These are phyloP conservation scores for Acanthosoma haemorrhoidale DNA, from an alignment of 2,888 invertebrate species.

Conservation along the genomic window DNA sequence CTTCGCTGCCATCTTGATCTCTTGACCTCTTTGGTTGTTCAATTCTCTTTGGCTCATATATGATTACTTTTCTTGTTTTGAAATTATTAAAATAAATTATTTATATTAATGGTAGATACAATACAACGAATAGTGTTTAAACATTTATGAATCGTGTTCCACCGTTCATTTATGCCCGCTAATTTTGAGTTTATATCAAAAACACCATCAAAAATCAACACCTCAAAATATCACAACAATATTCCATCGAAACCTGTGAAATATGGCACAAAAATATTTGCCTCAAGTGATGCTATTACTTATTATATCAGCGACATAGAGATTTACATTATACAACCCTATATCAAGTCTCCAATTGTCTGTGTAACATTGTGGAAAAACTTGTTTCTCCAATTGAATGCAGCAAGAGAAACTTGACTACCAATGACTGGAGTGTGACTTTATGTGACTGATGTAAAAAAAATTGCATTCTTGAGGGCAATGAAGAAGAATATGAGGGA, in stretches of 20 bases:
- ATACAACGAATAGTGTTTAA: too few relatives aligned
- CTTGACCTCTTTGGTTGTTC: too few relatives aligned
- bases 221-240: too few relatives aligned
- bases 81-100: too few relatives aligned
- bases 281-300: constrained; percentile 19
- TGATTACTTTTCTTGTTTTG: too few relatives aligned
- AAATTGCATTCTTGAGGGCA: constrained; percentile 31
- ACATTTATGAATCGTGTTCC: too few relatives aligned
- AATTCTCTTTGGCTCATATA: too few relatives aligned
- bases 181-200: too few relatives aligned
- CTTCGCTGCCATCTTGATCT: too few relatives aligned
- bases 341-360: constrained; percentile 26
- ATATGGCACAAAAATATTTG: neutral
- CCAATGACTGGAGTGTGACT: constrained; percentile 42
- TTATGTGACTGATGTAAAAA: constrained; percentile 28
- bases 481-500: constrained; percentile 32
- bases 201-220: too few relatives aligned
- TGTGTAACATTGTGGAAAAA: constrained; percentile 30
- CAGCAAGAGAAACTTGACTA: constrained; percentile 42
- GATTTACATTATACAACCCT: constrained; percentile 33
- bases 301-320: constrained; percentile 34
- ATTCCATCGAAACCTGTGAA: neutral
- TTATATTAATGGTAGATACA: too few relatives aligned
- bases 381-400: constrained; percentile 32
- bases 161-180: too few relatives aligned